Evolutionary conservation across 2,888 invertebrate species (phyloP).

Genomic region (Drosophila monieri): DNA sequence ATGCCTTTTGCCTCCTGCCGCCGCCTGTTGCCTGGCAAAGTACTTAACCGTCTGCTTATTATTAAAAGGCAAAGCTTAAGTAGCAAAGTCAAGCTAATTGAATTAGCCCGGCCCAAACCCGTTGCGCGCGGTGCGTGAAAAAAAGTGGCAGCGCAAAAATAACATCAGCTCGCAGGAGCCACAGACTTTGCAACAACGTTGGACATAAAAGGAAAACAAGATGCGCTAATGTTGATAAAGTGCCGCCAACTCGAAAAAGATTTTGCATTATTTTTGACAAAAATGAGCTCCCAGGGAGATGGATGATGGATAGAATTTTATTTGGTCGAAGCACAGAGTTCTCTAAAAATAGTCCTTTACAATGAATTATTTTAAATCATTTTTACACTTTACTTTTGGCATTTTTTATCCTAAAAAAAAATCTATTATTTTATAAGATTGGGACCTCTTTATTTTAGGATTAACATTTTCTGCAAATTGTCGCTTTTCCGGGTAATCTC

Average conservation of each 20-base stretch:
- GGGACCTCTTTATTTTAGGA: neutral
- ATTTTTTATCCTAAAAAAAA: neutral
- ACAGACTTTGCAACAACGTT: conserved; percentile 14
- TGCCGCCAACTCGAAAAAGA: conserved; percentile 62
- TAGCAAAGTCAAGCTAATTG: conserved; percentile 78
- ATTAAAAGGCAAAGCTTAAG: conserved; percentile 75
- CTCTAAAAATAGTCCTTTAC: neutral
- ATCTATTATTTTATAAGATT: neutral
- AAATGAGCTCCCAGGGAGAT: conserved; percentile 7
- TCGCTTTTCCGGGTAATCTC: neutral
- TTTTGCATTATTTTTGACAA: conserved; percentile 50
- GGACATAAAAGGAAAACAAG: conserved; percentile 52
- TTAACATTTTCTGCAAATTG: neutral
- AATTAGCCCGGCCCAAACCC: conserved; percentile 66
- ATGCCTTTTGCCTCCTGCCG: neutral
- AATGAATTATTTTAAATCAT: neutral
- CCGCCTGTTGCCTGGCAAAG: conserved; percentile 54
- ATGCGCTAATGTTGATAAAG: conserved; percentile 69
- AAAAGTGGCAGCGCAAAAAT: conserved; percentile 59
- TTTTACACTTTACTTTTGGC: no score
- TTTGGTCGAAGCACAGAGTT: neutral
- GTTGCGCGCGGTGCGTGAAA: conserved; percentile 67
- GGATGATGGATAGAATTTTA: conserved; percentile 3
- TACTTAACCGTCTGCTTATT: conserved; percentile 75
- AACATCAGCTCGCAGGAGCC: conserved; percentile 35